These are phyloP conservation scores for Sorex fumeus DNA, from an alignment of 2,113 vertebrate genomes.

Conservation along the genomic window DNA sequence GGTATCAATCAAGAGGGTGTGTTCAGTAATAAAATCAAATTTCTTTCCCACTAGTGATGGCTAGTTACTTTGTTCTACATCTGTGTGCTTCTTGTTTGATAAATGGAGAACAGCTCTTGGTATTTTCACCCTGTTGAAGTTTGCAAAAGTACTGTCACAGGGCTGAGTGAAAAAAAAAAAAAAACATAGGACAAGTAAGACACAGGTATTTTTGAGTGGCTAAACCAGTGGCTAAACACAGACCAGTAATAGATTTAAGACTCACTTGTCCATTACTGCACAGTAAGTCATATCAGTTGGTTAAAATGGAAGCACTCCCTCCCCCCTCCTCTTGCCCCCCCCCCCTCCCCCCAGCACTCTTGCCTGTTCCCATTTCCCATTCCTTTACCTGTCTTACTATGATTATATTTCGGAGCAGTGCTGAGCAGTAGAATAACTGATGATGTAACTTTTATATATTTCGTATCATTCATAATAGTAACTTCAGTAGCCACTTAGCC, in stretches of 20 bases:
- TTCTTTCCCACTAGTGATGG: not conserved
- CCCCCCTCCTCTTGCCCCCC: not conserved
- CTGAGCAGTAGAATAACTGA: not conserved
- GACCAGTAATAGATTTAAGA: not conserved
- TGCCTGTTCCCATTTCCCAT: not conserved
- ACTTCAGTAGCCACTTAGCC: not conserved
- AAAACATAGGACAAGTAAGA: not conserved
- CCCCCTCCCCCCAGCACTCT: too few species aligned
- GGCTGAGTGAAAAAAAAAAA: not conserved
- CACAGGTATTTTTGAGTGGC: constrained; percentile 2
- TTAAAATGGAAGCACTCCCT: not conserved
- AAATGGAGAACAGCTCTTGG: not conserved
- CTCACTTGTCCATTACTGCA: not conserved
- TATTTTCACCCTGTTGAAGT: constrained; percentile 6
- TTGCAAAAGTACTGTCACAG: not conserved
- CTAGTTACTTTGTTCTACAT: constrained; percentile 30
- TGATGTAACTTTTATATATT: not conserved
- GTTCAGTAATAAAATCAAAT: not conserved
- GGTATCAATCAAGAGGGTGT: not conserved
- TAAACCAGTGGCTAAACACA: constrained; percentile 25
- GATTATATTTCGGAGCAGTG: not conserved
- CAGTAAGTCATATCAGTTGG: constrained; percentile 9
- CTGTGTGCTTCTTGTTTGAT: not conserved
- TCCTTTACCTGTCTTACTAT: not conserved
- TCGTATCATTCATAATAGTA: constrained; percentile 7